These are phyloP conservation scores for Rhaphigaster nebulosa DNA, from an alignment of 2,888 invertebrate species.

Conservation along the genomic window DNA sequence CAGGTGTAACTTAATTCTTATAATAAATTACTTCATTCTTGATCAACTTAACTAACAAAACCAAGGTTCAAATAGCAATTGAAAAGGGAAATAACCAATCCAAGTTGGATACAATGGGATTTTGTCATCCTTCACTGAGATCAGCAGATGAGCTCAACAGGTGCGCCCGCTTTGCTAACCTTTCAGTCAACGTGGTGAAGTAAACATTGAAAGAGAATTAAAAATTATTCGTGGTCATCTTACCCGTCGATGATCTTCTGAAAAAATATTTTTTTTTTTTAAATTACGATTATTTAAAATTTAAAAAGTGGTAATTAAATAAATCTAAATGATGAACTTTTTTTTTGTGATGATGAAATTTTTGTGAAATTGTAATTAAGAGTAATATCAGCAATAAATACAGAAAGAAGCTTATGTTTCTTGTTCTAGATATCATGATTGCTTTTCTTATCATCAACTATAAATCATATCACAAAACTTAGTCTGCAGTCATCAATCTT, in stretches of 20 bases:
- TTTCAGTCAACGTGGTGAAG: not conserved
- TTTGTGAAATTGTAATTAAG: not conserved
- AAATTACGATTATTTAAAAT: no score
- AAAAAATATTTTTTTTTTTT: no score
- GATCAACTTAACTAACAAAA: not conserved
- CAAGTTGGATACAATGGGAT: not conserved
- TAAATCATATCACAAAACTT: not conserved
- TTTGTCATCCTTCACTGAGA: slow-evolving; percentile 12
- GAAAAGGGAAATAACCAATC: not conserved
- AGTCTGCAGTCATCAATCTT: not conserved
- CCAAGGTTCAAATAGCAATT: not conserved
- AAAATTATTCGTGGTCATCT: not conserved
- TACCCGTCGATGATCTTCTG: no score
- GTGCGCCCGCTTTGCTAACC: not conserved
- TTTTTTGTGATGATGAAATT: no score
- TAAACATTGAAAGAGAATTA: not conserved
- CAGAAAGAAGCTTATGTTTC: not conserved
- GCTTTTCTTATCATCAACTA: not conserved
- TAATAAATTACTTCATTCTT: not conserved
- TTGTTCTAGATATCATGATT: not conserved
- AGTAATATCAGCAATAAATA: not conserved
- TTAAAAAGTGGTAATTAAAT: no score
- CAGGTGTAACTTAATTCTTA: not conserved
- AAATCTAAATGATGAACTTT: no score
- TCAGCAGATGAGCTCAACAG: not conserved